These are phyloP conservation scores for Coleophora deauratella DNA, from an alignment of 2,888 invertebrate genomes.

Conservation along the genomic window DNA sequence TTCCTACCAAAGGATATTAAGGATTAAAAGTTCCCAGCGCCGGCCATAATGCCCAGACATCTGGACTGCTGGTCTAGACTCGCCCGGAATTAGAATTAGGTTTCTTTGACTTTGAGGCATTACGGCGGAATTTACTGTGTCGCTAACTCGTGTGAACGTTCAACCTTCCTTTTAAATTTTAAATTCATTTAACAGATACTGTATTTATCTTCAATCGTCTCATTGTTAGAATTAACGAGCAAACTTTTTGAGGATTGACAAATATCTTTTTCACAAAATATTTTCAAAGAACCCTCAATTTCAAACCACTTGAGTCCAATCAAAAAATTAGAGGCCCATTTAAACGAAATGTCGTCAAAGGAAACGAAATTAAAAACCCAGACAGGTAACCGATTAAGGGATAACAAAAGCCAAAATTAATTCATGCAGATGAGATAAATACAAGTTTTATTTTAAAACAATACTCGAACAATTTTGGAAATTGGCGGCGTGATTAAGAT, in stretches of 20 bases:
- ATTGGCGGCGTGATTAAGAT: conserved; percentile 67
- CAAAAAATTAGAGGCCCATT: conserved; percentile 17
- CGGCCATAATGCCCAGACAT: conserved; percentile 41
- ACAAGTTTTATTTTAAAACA: conserved; percentile 62
- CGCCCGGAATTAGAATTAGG: conserved; percentile 22
- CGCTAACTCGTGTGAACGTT: conserved; percentile 2
- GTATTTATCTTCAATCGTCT: background rate
- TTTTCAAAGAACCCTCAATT: background rate
- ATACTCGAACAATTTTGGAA: conserved; percentile 62
- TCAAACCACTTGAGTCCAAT: conserved; percentile 4
- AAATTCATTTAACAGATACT: background rate
- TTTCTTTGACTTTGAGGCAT: conserved; percentile 15
- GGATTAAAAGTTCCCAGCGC: conserved; percentile 60
- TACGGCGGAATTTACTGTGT: background rate
- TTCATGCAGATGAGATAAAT: conserved; percentile 53
- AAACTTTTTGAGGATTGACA: background rate
- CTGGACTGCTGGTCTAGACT: conserved; percentile 24
- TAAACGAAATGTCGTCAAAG: conserved; percentile 26
- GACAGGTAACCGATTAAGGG: conserved; percentile 58
- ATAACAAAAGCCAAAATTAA: conserved; percentile 61
- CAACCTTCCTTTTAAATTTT: background rate
- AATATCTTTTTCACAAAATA: background rate
- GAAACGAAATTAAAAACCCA: conserved; percentile 39
- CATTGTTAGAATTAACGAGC: background rate
- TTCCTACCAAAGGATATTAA: conserved; percentile 60